Conservation (phyloP, 2,113 vertebrate genomes). For the Periophthalmodon schlosseri region DNA sequence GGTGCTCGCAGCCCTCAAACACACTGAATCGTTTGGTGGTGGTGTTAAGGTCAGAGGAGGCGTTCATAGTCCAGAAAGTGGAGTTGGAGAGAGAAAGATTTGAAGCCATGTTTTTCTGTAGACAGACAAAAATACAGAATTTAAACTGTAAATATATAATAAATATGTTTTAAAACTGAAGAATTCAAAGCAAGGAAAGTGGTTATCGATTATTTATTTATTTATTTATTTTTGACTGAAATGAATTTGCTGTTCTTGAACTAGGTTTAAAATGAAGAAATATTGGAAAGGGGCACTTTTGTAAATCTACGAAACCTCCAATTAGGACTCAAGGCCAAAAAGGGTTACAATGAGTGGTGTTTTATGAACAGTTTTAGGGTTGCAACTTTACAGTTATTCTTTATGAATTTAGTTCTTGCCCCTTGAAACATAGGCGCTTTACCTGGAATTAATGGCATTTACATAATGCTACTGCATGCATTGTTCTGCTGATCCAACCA, state of each 20-base stretch:
- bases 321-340: not conserved
- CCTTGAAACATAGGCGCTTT: not conserved
- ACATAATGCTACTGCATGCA: too few species aligned
- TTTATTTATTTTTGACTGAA: not conserved
- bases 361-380: not conserved
- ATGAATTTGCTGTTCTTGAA: not conserved
- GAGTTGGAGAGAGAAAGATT: not conserved
- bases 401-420: not conserved
- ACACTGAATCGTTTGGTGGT: slow-evolving; percentile 63
- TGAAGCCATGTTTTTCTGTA: slow-evolving; percentile 44
- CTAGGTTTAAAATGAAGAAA: not conserved
- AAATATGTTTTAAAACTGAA: too few species aligned
- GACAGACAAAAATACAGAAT: not conserved
- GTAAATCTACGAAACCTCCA: not conserved
- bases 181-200: too few species aligned
- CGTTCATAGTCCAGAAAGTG: slow-evolving; percentile 13
- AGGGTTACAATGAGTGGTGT: not conserved
- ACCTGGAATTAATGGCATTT: too few species aligned
- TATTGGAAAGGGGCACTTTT: not conserved
- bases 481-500: too few species aligned
- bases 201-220: too few species aligned
- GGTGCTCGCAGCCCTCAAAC: slow-evolving; percentile 69
- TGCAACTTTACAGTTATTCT: not conserved
- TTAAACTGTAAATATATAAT: slow-evolving; percentile 4
- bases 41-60: slow-evolving; percentile 38